Evolutionary conservation across 2,797 vertebrate species (phyloP), one percentile per base, ranked within the genome.

Genomic region (Enteromius unitaeniatus): DNA sequence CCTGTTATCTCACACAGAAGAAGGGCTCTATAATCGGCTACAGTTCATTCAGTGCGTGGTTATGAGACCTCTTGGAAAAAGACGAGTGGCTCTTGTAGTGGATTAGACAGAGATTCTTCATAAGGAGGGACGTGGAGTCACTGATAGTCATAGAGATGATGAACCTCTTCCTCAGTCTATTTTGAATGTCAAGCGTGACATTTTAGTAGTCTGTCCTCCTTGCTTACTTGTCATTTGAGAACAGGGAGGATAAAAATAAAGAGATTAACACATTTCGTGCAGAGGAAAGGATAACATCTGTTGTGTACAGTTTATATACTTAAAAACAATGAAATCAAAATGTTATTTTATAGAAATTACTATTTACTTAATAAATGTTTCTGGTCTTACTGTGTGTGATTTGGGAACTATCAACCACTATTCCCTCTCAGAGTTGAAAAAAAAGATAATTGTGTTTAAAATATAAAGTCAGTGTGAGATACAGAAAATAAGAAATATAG

Each of bases 51-150:
- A 60, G 1, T 13, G n/a, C 31, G 2, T 67, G 15, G n/a, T 73
- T 53, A 42, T 9, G 11, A 34, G 60, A 70, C 17, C 49, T 23
- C 64, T 80, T 67, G 86, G 79, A 81, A 74, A 65, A 72, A 28
- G 37, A 78, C 13, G 21, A 79, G 79, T 67, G 85, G 76, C 88
- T 91, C 86, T 87, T 81, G 49, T 68, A 84, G 77, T 85, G 67
- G 78, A 83, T 85, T 90, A 86, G 81, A 85, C 74, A 78, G 78
- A 87, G 67, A 88, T 73, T 81, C 74, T 72, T 87, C 76, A 87
- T 87, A 83, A 65, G 81, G 26, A 78, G 74, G 58, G 83, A 45
- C 64, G 83, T 55, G 67, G 55, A 75, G 81, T 55, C 75, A 45
- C 53, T 82, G 74, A 79, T 79, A 82, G 77, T 84, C 70, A 53